Evolutionary conservation across 35 echinoderm and acorn worm genomes (phyloP), one percentile per base, ranked within the genome.

Genomic region (Diadema setosum): DNA sequence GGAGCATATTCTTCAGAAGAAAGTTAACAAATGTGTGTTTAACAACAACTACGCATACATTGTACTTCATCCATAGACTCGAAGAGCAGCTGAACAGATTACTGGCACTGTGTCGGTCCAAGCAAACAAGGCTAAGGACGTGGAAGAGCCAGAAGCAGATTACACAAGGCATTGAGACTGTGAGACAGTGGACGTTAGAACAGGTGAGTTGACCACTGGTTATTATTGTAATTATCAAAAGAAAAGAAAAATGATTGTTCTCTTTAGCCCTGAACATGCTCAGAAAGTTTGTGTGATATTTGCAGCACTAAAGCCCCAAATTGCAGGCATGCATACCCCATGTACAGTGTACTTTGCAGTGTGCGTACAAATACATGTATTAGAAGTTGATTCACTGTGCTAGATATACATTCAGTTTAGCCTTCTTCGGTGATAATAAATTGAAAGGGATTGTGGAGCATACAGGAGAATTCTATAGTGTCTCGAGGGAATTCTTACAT

Each of bases 61-160:
- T n/a, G n/a, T n/a, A n/a, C n/a, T n/a, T n/a, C n/a, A n/a, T n/a
- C n/a, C n/a, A n/a, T n/a, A 99, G 96, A 83, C 56, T 99, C 42
- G 65, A 95, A 41, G 70, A 86, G 20, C 92, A 99, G 75, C 94
- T 89, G 32, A 82, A 99, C 26, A 90, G 93, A 50, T 65, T 94
- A 20, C 58, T 99, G 37, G 88, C 86, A 21, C 48, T 92, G 67
- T 92, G 96, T 78, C 93, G 85, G 27, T 45, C 93, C 21, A 99
- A 91, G 44, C 89, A 94, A 39, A 91, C 85, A 3, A 94, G 84
- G 81, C 74, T 99, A 29, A 84, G 85, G 57, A 76, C 83, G 49
- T 88, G 85, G 82, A 91, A 58, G 32, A 88, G 65, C 42, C 81
- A 86, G 52, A 86, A 90, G 34, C 82, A 89, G 37, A 44, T 92